A percentile compares a stretch with the other conserved stretches of the same genome.
phyloP scores from a whole-genome alignment of 2,888 invertebrate species.

The Xiphydria camelus region DNA sequence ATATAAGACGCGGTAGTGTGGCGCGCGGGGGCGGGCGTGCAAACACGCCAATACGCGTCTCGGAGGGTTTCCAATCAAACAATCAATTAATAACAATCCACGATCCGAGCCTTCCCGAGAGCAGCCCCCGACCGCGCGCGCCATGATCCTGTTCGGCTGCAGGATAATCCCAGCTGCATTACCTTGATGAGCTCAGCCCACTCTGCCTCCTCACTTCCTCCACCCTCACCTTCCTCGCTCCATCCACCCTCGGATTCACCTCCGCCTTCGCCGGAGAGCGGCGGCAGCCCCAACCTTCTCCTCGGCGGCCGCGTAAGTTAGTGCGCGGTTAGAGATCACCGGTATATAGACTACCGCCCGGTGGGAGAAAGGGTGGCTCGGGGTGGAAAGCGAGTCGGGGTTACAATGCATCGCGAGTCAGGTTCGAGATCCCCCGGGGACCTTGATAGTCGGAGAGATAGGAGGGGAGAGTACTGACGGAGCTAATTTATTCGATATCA shows the following conservation, averaged over 20 bases:
- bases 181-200: conserved; percentile 54
- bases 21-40: no score
- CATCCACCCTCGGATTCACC: no score
- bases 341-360: no score
- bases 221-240: conserved; percentile 8
- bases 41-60: conserved; percentile 32
- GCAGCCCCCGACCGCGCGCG: conserved; percentile 19
- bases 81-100: conserved; percentile 54
- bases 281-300: no score
- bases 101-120: conserved; percentile 39
- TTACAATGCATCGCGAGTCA: conserved; percentile 30
- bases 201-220: conserved; percentile 13
- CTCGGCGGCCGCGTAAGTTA: no score
- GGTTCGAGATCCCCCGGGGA: conserved; percentile 36
- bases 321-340: conserved; percentile 31
- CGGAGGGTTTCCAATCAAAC: conserved; percentile 49
- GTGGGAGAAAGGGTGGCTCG: no score
- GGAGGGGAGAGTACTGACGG: conserved; percentile 26
- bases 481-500: conserved; percentile 37
- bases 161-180: conserved; percentile 56
- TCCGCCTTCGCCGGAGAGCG: no score
- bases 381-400: conserved; percentile 16
- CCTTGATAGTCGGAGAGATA: conserved; percentile 25
- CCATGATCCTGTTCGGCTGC: conserved; percentile 35
- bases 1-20: no score